A percentile compares a stretch with the other conserved stretches of the same genome.
phyloP scores from a whole-genome alignment of 2,888 invertebrate genomes.

The Piscicola geometra region DNA sequence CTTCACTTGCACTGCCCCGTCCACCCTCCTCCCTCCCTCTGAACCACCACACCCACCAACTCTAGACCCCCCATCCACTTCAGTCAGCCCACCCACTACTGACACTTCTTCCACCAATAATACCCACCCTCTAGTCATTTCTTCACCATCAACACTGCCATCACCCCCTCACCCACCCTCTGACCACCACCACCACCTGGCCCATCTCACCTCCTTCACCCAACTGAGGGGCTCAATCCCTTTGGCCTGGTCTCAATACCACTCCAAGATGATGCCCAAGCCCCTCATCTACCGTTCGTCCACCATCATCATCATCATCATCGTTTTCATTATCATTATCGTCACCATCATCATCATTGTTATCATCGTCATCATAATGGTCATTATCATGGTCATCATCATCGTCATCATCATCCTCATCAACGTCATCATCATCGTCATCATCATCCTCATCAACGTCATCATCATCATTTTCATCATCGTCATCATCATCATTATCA shows the following conservation, averaged over 20 bases:
- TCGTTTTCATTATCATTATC: slow-evolving; percentile 22
- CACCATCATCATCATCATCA: slow-evolving; percentile 23
- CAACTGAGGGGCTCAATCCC: slow-evolving; percentile 97
- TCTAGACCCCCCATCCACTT: too few relatives aligned
- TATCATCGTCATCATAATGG: slow-evolving; percentile 30
- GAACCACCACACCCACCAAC: too few relatives aligned
- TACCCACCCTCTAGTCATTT: slow-evolving; percentile 69
- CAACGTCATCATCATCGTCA: slow-evolving; percentile 24
- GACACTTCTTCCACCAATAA: too few relatives aligned
- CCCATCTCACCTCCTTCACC: slow-evolving; percentile 79
- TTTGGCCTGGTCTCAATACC: slow-evolving; percentile 92
- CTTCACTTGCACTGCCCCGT: slow-evolving; percentile 38
- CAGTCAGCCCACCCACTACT: too few relatives aligned
- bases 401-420: slow-evolving; percentile 16
- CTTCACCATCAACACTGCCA: slow-evolving; percentile 38
- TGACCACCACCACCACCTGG: slow-evolving; percentile 57
- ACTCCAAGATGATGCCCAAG: slow-evolving; percentile 94
- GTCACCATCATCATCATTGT: slow-evolving; percentile 33
- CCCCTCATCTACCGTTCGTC: slow-evolving; percentile 71
- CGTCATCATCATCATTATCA: slow-evolving; percentile 29
- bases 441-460: slow-evolving; percentile 5
- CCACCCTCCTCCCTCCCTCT: too few relatives aligned
- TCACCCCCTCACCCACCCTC: too few relatives aligned
- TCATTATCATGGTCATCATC: slow-evolving; percentile 23
- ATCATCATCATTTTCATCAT: slow-evolving; percentile 21